phyloP scores from a whole-genome alignment of 2,888 invertebrate genomes.

The Callimorpha dominula region DNA sequence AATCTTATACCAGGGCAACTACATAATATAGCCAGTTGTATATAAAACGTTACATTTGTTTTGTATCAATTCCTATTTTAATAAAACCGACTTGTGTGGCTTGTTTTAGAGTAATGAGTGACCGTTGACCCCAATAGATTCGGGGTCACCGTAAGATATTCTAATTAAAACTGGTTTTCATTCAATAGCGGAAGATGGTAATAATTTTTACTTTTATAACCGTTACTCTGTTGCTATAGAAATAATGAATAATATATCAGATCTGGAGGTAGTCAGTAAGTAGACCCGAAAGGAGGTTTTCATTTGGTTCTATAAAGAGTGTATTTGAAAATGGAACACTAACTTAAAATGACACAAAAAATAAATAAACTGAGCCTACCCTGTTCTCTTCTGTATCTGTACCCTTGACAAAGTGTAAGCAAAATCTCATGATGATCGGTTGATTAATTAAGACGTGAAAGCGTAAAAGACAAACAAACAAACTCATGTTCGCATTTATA shows the following conservation, averaged over 20 bases:
- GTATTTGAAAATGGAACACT: no score
- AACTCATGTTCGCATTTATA: no score
- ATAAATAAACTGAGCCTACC: no score
- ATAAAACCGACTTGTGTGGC: not conserved
- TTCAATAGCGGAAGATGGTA: slow-evolving; percentile 11
- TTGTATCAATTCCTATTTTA: not conserved
- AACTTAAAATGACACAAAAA: no score
- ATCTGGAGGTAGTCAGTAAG: not conserved
- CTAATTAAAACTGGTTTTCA: slow-evolving; percentile 9
- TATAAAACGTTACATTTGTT: not conserved
- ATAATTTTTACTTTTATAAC: slow-evolving; percentile 1
- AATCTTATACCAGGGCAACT: not conserved
- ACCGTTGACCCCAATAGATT: slow-evolving; percentile 1
- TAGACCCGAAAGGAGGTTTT: not conserved
- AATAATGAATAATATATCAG: not conserved
- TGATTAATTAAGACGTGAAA: no score
- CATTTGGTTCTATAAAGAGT: not conserved
- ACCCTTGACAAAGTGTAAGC: no score
- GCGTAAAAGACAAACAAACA: no score
- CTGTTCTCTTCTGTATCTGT: no score
- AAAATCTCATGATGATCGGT: no score
- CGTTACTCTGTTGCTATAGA: not conserved
- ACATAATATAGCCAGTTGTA: not conserved
- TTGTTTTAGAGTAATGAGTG: slow-evolving; percentile 4
- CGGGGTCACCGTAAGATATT: not conserved